A percentile compares a stretch with the other conserved stretches of the same genome.
phyloP scores from a whole-genome alignment of 1,140 invertebrate species.

The Sitophilus oryzae region DNA sequence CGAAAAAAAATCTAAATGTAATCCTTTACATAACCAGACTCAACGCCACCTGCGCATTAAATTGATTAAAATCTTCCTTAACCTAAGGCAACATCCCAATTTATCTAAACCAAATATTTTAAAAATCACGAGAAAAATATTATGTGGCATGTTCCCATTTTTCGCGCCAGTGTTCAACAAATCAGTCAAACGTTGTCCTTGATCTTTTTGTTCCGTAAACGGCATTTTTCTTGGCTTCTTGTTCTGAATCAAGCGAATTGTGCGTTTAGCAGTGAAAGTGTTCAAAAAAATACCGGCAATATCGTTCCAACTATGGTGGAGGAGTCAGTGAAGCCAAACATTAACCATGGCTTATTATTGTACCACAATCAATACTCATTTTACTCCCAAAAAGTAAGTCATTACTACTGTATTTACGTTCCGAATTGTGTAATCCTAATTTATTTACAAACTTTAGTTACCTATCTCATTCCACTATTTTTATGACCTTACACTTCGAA shows the following conservation, averaged over 20 bases:
- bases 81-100: background rate
- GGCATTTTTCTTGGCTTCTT: background rate
- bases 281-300: background rate
- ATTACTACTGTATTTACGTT: background rate
- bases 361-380: background rate
- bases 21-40: no score
- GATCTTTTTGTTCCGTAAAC: background rate
- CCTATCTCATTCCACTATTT: no score
- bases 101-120: background rate
- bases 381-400: background rate
- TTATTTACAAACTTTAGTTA: no score
- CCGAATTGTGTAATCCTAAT: no score
- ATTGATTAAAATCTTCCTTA: no score
- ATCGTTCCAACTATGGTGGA: background rate
- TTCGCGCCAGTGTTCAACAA: background rate
- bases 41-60: no score
- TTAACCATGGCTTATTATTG: background rate
- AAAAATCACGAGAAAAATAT: background rate
- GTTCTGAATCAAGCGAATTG: background rate
- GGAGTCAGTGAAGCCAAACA: background rate
- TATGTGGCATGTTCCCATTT: background rate
- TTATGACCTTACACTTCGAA: background rate
- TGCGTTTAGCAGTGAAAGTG: background rate
- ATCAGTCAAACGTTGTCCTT: background rate
- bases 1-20: no score